Percentiles rank a stretch among this genome's conserved stretches.
phyloP scores from a whole-genome alignment of 2,113 vertebrate genomes.

The Nycticryphes semicollaris region DNA sequence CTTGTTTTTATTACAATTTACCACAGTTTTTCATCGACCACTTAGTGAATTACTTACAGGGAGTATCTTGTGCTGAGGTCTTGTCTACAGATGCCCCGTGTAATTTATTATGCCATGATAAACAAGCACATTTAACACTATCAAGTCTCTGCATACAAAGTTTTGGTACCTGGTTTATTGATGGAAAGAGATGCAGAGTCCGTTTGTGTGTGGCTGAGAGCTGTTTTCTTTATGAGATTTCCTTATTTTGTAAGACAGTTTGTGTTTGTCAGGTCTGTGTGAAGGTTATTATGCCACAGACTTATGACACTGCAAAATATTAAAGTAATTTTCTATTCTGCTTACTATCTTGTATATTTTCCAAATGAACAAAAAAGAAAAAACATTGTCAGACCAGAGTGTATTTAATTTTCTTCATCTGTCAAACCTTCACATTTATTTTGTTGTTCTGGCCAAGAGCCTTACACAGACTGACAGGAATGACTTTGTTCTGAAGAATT shows the following conservation, averaged over 20 bases:
- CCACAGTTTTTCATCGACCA: background rate
- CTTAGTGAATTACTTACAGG: too few relatives aligned
- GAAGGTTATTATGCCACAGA: background rate
- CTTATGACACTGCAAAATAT: background rate
- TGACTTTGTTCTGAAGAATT: background rate
- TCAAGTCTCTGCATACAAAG: background rate
- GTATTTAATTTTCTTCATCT: background rate
- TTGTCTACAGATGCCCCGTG: rapidly evolving
- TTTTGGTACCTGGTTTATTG: background rate
- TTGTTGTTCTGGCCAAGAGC: background rate
- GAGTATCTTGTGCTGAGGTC: background rate
- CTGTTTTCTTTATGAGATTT: background rate
- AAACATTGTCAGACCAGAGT: background rate
- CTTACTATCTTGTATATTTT: background rate
- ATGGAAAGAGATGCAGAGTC: background rate
- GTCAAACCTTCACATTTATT: background rate
- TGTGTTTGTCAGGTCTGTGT: background rate
- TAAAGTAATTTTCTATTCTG: background rate
- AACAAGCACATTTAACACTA: background rate
- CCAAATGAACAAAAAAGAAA: background rate
- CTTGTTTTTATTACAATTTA: background rate
- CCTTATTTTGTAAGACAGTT: background rate
- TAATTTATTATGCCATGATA: background rate
- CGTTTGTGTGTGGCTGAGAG: background rate
- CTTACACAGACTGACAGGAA: background rate